Conservation (phyloP, 2,113 vertebrate species). For the Noctilio leporinus region DNA sequence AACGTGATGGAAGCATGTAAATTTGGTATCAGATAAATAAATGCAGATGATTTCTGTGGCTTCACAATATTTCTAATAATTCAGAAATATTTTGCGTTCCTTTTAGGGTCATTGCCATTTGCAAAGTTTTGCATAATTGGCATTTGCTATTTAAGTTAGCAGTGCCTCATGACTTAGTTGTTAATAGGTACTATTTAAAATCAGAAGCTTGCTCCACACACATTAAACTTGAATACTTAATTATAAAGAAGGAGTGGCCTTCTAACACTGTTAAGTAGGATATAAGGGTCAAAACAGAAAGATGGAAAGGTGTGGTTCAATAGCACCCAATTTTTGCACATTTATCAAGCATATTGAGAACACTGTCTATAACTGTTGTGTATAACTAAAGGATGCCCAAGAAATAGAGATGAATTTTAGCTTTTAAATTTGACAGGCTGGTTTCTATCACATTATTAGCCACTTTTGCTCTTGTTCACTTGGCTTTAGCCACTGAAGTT, state of each 20-base stretch:
- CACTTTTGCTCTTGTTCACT: background rate
- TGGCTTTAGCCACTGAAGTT: background rate
- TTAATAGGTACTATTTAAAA: background rate
- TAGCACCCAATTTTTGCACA: background rate
- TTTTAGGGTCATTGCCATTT: background rate
- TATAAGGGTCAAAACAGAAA: background rate
- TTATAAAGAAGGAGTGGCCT: background rate
- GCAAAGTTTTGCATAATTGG: background rate
- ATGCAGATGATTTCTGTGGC: background rate
- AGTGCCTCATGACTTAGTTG: background rate
- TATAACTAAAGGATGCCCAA: background rate
- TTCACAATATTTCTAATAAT: background rate
- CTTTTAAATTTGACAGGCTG: constrained; percentile 26
- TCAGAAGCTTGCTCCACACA: background rate
- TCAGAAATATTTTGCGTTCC: background rate
- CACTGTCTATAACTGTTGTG: background rate
- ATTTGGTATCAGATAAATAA: background rate
- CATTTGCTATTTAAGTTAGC: background rate
- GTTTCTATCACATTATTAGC: background rate
- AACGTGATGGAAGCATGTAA: background rate
- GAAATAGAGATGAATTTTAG: constrained; percentile 3
- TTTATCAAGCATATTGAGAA: background rate
- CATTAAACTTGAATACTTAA: background rate
- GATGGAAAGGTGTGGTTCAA: background rate
- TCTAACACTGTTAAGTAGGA: background rate